Base-by-base conservation (phyloP, 2,113 vertebrate genomes). In the Neotoma lepida region DNA sequence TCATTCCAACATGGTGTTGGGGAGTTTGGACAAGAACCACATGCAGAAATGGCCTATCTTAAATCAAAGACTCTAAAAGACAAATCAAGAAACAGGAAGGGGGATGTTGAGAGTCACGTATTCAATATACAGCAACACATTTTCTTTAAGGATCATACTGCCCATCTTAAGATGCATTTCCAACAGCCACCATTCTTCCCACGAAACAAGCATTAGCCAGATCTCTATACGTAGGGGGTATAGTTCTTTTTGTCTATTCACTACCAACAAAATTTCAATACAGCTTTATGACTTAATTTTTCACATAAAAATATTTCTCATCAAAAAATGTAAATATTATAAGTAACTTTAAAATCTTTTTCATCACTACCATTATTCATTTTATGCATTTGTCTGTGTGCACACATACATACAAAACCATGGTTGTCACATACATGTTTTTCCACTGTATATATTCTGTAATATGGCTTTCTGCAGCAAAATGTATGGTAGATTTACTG, bases 1-100 rank as follows among this genome's bases (percentile, higher is more conserved):
- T 54, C 63, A 86, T 22, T 35, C 20, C 86, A 91, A 0, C 10
- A 35, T 89, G 78, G 26, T 54, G 24, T 68, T 81, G 35, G 22
- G 26, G 26, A 86, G 18, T 76, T 35, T 63, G 70, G 51, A 10
- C 58, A 86, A 86, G 9, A 18, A 15, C 35, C 66, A 49, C 28
- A 51, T 87, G 86, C 46, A 56, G 70, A 91, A 93, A 70, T 41
- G 28, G 76, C 46, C 73, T 68, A 9, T 20, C 39, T 46, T 76
- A 61, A 56, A 91, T 28, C 51, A 81, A 81, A 74, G n/a, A 74
- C 17, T n/a, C 93, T 46, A 39, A 68, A 88, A 85, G 86, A 46
- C 35, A 73, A 90, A 88, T 51, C 89, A 76, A 92, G 18, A 76
- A 17, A 63, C 56, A 44, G 26, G 30, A 92, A 70, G 85, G 63